Conservation (phyloP, 2,797 vertebrate genomes). For the Dipus sagitta region DNA sequence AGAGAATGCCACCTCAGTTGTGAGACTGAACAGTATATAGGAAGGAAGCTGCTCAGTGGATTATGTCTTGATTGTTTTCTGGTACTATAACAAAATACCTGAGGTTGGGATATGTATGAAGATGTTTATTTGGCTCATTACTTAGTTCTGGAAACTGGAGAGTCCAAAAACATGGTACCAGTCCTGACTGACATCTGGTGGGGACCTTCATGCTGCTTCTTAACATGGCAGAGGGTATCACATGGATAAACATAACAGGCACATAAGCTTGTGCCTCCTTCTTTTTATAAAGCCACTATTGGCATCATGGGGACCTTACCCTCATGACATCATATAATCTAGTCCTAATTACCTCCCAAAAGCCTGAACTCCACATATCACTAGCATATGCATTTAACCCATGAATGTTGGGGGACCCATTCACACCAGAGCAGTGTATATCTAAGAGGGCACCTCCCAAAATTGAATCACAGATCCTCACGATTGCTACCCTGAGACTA, state of each 20-base stretch:
- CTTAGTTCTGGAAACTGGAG: not conserved
- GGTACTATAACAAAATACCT: not conserved
- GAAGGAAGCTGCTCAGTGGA: not conserved
- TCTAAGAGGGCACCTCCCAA: not conserved
- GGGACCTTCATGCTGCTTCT: not conserved
- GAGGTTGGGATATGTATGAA: not conserved
- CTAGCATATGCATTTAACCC: not conserved
- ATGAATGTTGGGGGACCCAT: not conserved
- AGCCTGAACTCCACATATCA: not conserved
- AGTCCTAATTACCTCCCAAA: not conserved
- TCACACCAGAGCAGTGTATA: not conserved
- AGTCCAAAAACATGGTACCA: not conserved
- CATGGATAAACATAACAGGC: no score
- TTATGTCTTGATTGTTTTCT: not conserved
- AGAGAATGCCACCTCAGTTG: not conserved
- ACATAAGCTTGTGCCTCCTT: not conserved
- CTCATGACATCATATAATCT: not conserved
- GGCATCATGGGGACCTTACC: no score
- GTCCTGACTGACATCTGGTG: not conserved
- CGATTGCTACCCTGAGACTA: not conserved
- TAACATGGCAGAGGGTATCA: not conserved
- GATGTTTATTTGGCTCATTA: not conserved
- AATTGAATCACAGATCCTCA: not conserved
- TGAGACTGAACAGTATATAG: not conserved
- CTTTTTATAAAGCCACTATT: not conserved